Evolutionary conservation across 2,113 vertebrate genomes (phyloP).

Genomic region (Agapornis roseicollis): DNA sequence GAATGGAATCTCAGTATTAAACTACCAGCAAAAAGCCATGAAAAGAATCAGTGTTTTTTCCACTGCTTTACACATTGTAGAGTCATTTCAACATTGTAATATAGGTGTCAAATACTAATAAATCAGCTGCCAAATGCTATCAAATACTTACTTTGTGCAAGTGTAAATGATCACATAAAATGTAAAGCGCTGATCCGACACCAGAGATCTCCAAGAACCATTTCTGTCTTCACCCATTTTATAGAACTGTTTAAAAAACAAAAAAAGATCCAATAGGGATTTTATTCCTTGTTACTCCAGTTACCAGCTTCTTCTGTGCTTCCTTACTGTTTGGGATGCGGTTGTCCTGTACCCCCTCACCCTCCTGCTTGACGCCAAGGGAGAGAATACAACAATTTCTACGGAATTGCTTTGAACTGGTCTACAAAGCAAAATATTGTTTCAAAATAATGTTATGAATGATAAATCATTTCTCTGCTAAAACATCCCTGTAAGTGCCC

Average conservation of each 20-base stretch:
- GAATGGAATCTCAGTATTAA: not conserved
- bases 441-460: not conserved
- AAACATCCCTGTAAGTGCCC: constrained; percentile 34
- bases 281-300: not conserved
- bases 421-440: not conserved
- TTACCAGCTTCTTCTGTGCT: not conserved
- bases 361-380: not conserved
- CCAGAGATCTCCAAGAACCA: not conserved
- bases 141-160: constrained; percentile 27
- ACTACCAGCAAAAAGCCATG: not conserved
- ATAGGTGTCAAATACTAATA: constrained; percentile 40
- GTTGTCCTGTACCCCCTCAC: not conserved
- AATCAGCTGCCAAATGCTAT: constrained; percentile 54
- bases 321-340: not conserved
- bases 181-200: constrained; percentile 16
- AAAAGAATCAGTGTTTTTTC: constrained; percentile 10
- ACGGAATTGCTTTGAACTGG: not conserved
- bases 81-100: constrained; percentile 32
- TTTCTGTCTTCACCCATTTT: constrained; percentile 8
- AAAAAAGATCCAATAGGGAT: not conserved
- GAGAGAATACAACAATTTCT: not conserved
- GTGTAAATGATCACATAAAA: constrained; percentile 43
- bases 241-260: not conserved
- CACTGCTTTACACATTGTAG: constrained; percentile 22
- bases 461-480: constrained; percentile 6